phyloP scores from a whole-genome alignment of 2,113 vertebrate genomes.

The Brachyhypopomus gauderio region DNA sequence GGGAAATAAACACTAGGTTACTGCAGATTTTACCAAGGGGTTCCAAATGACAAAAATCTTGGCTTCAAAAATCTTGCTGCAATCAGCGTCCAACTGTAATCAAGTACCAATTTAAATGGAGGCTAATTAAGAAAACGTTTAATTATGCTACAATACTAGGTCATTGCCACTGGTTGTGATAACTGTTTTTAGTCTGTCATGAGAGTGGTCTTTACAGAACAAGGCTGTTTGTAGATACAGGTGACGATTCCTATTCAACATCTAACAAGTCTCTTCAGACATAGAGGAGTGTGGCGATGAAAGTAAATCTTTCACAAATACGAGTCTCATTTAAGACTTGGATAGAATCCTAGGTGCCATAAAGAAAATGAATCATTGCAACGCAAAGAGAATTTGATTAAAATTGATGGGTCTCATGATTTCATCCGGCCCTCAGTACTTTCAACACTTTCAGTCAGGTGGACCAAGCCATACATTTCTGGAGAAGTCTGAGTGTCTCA shows the following conservation, averaged over 20 bases:
- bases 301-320: constrained; percentile 6
- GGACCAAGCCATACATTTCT: neutral
- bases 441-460: neutral
- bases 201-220: constrained; percentile 28
- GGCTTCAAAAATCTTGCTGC: neutral
- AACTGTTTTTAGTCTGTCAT: constrained; percentile 26
- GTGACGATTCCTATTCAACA: neutral
- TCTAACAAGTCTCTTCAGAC: neutral
- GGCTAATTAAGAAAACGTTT: constrained; percentile 32
- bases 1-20: neutral
- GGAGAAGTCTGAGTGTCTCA: neutral
- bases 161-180: constrained; percentile 19
- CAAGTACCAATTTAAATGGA: constrained; percentile 8
- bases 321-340: neutral
- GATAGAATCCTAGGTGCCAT: too few species aligned
- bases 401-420: neutral
- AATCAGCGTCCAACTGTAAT: neutral
- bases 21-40: neutral
- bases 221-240: constrained; percentile 19
- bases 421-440: neutral
- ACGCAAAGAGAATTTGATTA: neutral
- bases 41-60: constrained; percentile 11
- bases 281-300: neutral
- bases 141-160: constrained; percentile 44
- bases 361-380: neutral